Conservation (phyloP, 1,140 invertebrate species). For the Trichonephila clavipes region DNA sequence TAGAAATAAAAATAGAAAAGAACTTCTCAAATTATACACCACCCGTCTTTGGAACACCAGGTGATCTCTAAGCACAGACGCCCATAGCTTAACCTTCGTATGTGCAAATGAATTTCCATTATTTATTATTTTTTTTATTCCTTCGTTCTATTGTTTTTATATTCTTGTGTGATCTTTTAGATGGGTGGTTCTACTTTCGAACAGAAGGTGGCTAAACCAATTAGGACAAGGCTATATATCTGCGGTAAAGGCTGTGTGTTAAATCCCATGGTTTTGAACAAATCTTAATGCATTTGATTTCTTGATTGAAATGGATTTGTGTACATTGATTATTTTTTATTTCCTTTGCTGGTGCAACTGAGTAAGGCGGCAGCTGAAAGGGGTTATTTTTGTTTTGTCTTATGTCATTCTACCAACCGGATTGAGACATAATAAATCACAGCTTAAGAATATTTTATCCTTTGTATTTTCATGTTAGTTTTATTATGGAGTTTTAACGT, state of each 20-base stretch:
- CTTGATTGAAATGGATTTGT: background rate
- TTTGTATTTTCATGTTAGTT: background rate
- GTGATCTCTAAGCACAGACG: slow-evolving; percentile 35
- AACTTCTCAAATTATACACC: background rate
- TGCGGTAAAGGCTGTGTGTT: background rate
- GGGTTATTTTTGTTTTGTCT: background rate
- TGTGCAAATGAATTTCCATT: slow-evolving; percentile 24
- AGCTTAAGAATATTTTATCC: background rate
- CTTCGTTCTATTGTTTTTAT: slow-evolving; percentile 15
- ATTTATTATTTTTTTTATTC: background rate
- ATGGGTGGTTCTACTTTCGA: slow-evolving; percentile 43
- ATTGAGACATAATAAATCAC: background rate
- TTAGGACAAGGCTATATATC: slow-evolving; percentile 15
- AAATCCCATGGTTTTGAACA: background rate
- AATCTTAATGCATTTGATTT: background rate
- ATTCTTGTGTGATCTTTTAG: slow-evolving; percentile 1
- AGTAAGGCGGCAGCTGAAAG: background rate
- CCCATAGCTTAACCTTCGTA: slow-evolving; percentile 55
- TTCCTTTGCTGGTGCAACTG: background rate
- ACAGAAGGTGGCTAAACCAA: slow-evolving; percentile 28
- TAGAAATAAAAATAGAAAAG: background rate
- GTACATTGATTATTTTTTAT: background rate
- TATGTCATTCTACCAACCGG: background rate
- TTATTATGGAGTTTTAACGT: background rate
- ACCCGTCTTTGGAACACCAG: background rate